Evolutionary conservation across 2,113 vertebrate species (phyloP), one percentile per base, ranked within the genome.

Genomic region (Austrofundulus limnaeus): DNA sequence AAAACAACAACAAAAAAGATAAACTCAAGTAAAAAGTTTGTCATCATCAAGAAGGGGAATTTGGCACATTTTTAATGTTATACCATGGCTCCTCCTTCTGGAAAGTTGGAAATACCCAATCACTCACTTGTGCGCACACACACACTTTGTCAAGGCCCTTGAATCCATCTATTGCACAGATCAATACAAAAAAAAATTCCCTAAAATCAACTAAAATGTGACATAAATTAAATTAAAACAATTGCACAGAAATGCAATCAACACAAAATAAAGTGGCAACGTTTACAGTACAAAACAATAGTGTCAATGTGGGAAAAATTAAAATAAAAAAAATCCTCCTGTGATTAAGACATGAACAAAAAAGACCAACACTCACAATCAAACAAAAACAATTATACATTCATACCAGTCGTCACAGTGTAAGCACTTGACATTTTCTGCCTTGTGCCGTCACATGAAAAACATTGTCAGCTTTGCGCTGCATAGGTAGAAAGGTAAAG

Each of bases 381-480:
- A 12, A 66, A 55, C 34, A 68, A 86, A 90, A 72, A 87, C 83
- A 67, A 73, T 70, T 82, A 89, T 93, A 92, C 89, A 90, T 91
- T 87, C 83, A 92, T 83, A 90, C 62, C 87, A 93, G 93, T 94
- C 92, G 91, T 94, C 93, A 94, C 93, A 93, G 93, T 93, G 89
- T 89, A 91, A 92, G 93, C 82, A 91, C 91, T 87, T 75, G 71
- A 82, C 79, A 88, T 91, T 54, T 72, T 78, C 75, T 15, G 13
- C 84, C 90, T 92, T 91, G 84, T 87, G 81, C 83, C 15, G 3
- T 91, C 89, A 87, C 90, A 85, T 68, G 66, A 69, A 77, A 82
- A 78, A 80, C 72, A 80, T 78, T 1, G 77, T 81, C 85, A 85
- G 85, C 86, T 5, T 81, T 81, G 58, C 38, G 72, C 85, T 88